Evolutionary conservation across 2,888 invertebrate species (phyloP), one percentile per base, ranked within the genome.

Genomic region (Thymelicus acteon): DNA sequence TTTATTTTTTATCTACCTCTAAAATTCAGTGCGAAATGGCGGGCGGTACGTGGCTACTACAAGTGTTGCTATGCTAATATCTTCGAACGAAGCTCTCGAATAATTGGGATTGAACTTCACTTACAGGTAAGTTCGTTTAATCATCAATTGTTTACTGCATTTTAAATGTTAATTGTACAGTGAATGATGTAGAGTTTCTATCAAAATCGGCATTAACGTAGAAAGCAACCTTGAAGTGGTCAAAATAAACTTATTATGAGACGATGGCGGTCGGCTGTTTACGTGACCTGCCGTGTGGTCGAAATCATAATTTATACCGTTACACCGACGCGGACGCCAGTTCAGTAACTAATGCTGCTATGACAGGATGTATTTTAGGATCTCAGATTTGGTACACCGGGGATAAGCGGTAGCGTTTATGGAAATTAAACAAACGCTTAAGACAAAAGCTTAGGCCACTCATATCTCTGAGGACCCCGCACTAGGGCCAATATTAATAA

Each of bases 301-400:
- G 72, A 68, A 75, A 73, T 72, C 71, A 75, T 73, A 73, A 72
- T 66, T 58, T 66, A 66, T 58, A 58, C 47, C 52, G 52, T 12
- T 52, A 19, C 52, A 15, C 19, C 13, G 24, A 60, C 71, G 72
- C 19, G 7, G 24, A 60, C 71, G 72, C 48, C 24, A 66, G 67
- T 65, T 49, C 63, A 71, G 47, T 57, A 57, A 24, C 58, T 58
- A 58, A 62, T 68, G 60, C 65, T 60, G 58, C 60, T 64, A 71
- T 71, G 71, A 73, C 70, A 67, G 60, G 60, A 67, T 62, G 64
- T 76, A 75, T 75, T 75, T 76, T 76, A 52, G 71, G 70, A 74
- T 61, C 37, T 58, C 68, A 19, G 24, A 13, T 60, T 64, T 4
- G n/a, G 3, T 44, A 31, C 37, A 2, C 58, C 62, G 69, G 39